Evolutionary conservation across 2,888 invertebrate genomes (phyloP).

Genomic region (Drosophila differens): DNA sequence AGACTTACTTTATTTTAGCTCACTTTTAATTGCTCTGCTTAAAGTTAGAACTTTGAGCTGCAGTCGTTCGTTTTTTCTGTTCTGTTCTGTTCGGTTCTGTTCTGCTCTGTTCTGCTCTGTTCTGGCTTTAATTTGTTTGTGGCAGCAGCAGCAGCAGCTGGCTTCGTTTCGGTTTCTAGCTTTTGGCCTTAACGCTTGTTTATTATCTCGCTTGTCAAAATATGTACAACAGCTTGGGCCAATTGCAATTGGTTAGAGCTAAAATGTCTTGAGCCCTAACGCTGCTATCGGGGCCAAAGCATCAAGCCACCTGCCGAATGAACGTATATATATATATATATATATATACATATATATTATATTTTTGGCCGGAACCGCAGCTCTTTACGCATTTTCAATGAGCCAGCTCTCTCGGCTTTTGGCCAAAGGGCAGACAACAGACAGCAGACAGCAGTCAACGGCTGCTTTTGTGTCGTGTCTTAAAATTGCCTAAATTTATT

Average conservation of each 20-base stretch:
- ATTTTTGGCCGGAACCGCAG: constrained; percentile 60
- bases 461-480: constrained; percentile 55
- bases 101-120: background rate
- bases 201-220: constrained; percentile 56
- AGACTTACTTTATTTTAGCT: background rate
- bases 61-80: background rate
- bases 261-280: constrained; percentile 45
- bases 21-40: constrained; percentile 51
- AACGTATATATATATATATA: background rate
- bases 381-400: constrained; percentile 72
- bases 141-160: constrained; percentile 33
- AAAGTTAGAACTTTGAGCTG: constrained; percentile 48
- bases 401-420: constrained; percentile 29
- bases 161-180: constrained; percentile 39
- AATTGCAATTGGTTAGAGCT: constrained; percentile 49
- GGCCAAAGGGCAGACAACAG: constrained; percentile 23
- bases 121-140: constrained; percentile 11
- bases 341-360: background rate
- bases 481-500: constrained; percentile 74
- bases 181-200: constrained; percentile 39
- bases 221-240: constrained; percentile 52
- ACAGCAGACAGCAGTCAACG: constrained; percentile 44
- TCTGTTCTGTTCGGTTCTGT: background rate
- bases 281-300: constrained; percentile 57
- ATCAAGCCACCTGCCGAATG: constrained; percentile 76